A percentile compares a stretch with the other conserved stretches of the same genome.
Conservation (phyloP, 2,888 invertebrate genomes). For the Synergus japonicus region DNA sequence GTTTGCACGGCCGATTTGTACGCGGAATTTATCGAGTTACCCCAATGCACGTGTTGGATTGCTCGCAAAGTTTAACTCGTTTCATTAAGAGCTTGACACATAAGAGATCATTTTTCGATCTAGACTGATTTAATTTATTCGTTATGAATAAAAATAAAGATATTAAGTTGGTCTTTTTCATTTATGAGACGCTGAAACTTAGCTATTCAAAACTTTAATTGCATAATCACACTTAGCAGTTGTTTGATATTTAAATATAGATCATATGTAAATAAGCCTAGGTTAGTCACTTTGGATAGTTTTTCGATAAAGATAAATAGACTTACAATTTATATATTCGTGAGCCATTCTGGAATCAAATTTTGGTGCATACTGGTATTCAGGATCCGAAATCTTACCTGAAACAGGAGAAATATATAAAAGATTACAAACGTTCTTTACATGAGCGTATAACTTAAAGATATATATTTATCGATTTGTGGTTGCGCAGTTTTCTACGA, state of each 20-base stretch:
- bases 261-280: neutral
- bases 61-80: constrained; percentile 44
- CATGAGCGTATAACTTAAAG: neutral
- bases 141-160: too few relatives aligned
- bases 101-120: neutral
- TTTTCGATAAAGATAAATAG: constrained; percentile 5
- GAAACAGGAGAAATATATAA: neutral
- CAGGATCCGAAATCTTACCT: constrained; percentile 30
- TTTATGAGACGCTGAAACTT: too few relatives aligned
- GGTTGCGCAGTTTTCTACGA: too few relatives aligned
- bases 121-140: neutral
- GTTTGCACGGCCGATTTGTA: constrained; percentile 45
- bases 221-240: constrained; percentile 12
- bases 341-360: constrained; percentile 6
- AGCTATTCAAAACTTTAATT: neutral
- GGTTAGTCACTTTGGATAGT: neutral
- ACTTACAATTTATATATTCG: constrained; percentile 37
- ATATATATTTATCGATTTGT: too few relatives aligned
- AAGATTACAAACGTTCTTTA: neutral
- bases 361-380: constrained; percentile 24
- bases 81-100: neutral
- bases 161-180: too few relatives aligned
- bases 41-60: constrained; percentile 44
- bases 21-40: constrained; percentile 52
- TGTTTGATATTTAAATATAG: neutral